Evolutionary conservation across 2,797 vertebrate species (phyloP).

Genomic region (Pipistrellus nathusii): DNA sequence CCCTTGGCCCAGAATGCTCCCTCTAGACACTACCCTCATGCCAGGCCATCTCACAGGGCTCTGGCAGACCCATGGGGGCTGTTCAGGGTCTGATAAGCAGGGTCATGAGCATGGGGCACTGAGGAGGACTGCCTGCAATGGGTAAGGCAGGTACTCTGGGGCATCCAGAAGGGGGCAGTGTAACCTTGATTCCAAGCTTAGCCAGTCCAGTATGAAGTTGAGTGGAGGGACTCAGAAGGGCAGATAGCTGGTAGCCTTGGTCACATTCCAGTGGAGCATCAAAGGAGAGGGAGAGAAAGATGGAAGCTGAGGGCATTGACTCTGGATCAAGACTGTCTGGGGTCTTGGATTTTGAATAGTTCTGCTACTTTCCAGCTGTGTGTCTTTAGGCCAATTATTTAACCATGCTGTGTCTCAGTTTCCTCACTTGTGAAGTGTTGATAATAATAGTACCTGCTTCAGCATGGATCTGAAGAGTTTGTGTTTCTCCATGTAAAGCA

Average conservation of each 20-base stretch:
- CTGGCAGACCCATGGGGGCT: background rate
- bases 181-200: background rate
- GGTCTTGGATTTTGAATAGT: background rate
- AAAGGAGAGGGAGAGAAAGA: background rate
- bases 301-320: background rate
- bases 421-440: background rate
- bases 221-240: background rate
- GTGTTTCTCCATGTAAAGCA: background rate
- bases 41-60: background rate
- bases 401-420: background rate
- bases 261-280: background rate
- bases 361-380: background rate
- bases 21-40: background rate
- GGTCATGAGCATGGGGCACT: no score
- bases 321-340: background rate
- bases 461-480: constrained; percentile 6
- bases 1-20: background rate
- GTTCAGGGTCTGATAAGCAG: background rate
- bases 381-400: background rate
- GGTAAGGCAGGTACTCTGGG: background rate
- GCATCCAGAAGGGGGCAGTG: background rate
- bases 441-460: background rate
- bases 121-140: background rate
- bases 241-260: background rate
- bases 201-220: background rate